Conservation (phyloP, 2,113 vertebrate genomes). For the Arothron firmamentum region DNA sequence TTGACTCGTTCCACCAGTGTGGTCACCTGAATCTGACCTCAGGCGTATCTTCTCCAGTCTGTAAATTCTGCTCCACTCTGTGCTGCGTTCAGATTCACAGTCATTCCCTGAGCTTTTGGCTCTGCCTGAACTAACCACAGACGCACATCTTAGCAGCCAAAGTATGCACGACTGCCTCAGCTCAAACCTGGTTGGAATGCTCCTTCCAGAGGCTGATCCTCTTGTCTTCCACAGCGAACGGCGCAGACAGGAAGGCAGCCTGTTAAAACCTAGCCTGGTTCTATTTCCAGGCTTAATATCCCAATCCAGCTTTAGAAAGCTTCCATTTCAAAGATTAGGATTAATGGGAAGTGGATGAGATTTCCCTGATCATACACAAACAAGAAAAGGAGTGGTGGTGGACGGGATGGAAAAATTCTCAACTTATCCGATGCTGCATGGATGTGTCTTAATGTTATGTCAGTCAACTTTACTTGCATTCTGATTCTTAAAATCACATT, state of each 20-base stretch:
- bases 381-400: constrained; percentile 23
- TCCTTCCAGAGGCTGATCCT: constrained; percentile 4
- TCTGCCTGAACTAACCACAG: not conserved
- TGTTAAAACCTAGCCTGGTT: constrained; percentile 37
- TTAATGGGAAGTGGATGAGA: constrained; percentile 52
- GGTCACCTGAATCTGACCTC: constrained; percentile 31
- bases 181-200: constrained; percentile 2
- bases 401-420: constrained; percentile 9
- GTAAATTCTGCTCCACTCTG: not conserved
- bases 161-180: constrained; percentile 13
- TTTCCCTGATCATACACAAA: constrained; percentile 54
- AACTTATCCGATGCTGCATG: not conserved
- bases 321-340: constrained; percentile 63
- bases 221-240: constrained; percentile 10
- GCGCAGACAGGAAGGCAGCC: constrained; percentile 27
- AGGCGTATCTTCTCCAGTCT: constrained; percentile 13
- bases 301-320: constrained; percentile 55
- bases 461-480: no score
- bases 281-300: constrained; percentile 55
- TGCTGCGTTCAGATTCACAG: not conserved
- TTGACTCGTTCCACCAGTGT: not conserved
- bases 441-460: no score
- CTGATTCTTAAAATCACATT: no score
- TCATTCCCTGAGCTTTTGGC: not conserved
- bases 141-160: no score